Evolutionary conservation across 1,140 invertebrate genomes (phyloP).

Genomic region (Panagrolaimus sp.): DNA sequence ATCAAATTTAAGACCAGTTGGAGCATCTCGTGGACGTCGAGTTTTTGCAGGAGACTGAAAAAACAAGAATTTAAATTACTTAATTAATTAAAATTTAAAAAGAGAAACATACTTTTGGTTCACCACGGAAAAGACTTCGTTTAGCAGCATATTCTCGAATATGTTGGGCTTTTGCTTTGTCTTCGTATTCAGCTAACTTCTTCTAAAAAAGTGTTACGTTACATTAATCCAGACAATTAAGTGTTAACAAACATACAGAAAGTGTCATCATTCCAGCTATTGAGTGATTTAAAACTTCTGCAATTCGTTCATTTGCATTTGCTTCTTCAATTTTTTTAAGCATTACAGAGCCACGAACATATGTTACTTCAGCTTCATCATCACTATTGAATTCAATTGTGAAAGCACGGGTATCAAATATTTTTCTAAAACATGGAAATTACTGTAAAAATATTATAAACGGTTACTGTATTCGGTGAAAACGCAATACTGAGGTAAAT

Average conservation of each 20-base stretch:
- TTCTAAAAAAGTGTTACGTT: not conserved
- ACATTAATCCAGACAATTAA: not conserved
- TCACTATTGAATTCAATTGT: not conserved
- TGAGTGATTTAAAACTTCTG: not conserved
- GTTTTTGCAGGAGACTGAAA: not conserved
- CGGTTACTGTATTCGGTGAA: too few species aligned
- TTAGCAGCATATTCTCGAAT: too few species aligned
- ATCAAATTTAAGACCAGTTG: slow-evolving; percentile 6
- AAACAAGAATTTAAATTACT: too few species aligned
- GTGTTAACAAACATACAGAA: not conserved
- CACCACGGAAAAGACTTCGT: too few species aligned
- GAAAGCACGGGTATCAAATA: slow-evolving; percentile 1
- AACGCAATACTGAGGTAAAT: too few species aligned
- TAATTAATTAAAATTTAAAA: too few species aligned
- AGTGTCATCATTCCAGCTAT: not conserved
- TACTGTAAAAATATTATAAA: not conserved
- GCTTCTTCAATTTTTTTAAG: not conserved
- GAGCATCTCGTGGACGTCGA: not conserved
- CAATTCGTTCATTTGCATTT: not conserved
- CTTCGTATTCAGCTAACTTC: not conserved
- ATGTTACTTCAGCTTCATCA: not conserved
- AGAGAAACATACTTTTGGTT: too few species aligned
- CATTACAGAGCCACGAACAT: not conserved
- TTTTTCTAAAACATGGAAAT: not conserved
- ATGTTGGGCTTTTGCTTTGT: not conserved